Evolutionary conservation across 2,888 invertebrate species (phyloP), one percentile per base, ranked within the genome.

Genomic region (Dorcus parallelipipedus): DNA sequence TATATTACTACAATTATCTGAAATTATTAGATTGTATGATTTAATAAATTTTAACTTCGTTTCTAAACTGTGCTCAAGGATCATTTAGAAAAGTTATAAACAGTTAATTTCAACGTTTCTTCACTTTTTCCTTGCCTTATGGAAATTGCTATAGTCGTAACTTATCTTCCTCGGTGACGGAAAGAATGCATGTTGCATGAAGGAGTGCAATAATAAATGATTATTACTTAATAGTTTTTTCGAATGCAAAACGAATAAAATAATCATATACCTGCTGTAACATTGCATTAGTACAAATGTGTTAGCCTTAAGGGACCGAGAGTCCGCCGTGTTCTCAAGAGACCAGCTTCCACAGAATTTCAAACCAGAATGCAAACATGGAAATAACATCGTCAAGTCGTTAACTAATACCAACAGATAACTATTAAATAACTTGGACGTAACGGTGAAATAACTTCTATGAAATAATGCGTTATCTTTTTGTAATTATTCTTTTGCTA

Each of bases 361-460:
- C 47, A 60, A 60, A 60, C 58, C 58, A 54, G 58, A 60, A 58
- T 52, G 57, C 60, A 53, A 60, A 60, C 60, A 60, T 60, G 60
- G 60, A 61, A 58, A 61, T 61, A 61, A 61, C 61, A 61, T 61
- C 54, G 56, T 40, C 49, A 42, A 52, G 55, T 56, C 52, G 55
- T 55, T 61, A 61, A 61, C 56, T 50, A 55, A 59, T 54, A 55
- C 58, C 61, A 54, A 55, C 55, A 55, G 54, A 60, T 60, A 61
- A 60, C 43, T 58, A 53, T 58, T 58, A 59, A 61, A 61, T 61
- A 60, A 58, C 61, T 58, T 58, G 58, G 60, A 58, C 48, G 58
- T 60, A 60, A 60, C 60, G 60, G 60, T 60, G 52, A 41, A 47
- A 10, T 26, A 38, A 39, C 47, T 55, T 49, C 38, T 14, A 45